Conservation (phyloP, 2,888 invertebrate species). For the Netelia inedita region DNA sequence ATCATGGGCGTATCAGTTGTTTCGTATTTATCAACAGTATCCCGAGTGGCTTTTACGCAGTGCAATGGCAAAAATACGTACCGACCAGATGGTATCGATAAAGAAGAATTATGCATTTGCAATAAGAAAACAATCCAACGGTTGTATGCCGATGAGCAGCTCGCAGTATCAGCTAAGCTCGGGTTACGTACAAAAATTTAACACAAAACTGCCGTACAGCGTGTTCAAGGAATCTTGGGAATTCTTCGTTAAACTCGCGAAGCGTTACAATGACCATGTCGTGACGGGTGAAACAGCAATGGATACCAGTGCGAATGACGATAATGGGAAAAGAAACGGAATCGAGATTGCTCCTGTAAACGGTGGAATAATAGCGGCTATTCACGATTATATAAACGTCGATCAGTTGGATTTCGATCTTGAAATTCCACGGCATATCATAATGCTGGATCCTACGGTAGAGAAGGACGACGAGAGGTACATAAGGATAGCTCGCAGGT, state of each 20-base stretch:
- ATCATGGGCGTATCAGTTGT: conserved; percentile 89
- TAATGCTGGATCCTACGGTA: conserved; percentile 86
- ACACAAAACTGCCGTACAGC: conserved; percentile 85
- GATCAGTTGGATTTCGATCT: conserved; percentile 84
- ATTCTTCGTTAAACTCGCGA: conserved; percentile 75
- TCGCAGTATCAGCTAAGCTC: conserved; percentile 86
- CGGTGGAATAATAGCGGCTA: conserved; percentile 85
- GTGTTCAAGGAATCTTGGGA: conserved; percentile 84
- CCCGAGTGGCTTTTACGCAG: conserved; percentile 88
- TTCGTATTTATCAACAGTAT: conserved; percentile 90
- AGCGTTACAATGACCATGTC: conserved; percentile 71
- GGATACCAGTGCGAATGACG: conserved; percentile 27
- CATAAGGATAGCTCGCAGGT: conserved; percentile 82
- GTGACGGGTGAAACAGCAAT: conserved; percentile 18
- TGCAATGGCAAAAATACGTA: conserved; percentile 87
- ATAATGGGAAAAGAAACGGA: conserved; percentile 71
- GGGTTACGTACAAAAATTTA: conserved; percentile 84
- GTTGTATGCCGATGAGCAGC: conserved; percentile 85
- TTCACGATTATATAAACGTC: conserved; percentile 85
- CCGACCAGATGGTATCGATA: conserved; percentile 88
- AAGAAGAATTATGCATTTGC: conserved; percentile 84
- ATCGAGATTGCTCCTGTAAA: conserved; percentile 84
- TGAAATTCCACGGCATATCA: conserved; percentile 87
- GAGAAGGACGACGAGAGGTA: conserved; percentile 86
- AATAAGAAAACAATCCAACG: conserved; percentile 83